Conservation (phyloP, 2,797 vertebrate species). For the Sparidentex hasta region DNA sequence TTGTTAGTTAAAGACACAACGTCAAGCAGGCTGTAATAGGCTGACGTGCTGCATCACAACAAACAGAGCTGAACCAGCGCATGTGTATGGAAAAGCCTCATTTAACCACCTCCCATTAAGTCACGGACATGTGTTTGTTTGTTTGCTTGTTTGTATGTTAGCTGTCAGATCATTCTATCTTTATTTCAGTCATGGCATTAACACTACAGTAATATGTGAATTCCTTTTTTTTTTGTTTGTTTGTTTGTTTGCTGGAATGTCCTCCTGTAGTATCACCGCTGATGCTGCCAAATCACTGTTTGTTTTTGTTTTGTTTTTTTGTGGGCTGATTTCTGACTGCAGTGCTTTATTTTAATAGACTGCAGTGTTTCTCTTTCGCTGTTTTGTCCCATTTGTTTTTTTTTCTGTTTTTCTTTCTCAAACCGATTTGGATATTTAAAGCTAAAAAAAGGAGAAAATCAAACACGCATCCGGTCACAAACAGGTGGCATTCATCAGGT, state of each 20-base stretch:
- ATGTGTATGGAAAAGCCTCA: too few species aligned
- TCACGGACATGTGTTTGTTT: not conserved
- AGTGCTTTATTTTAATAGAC: not conserved
- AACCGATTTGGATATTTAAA: not conserved
- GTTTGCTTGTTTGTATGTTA: not conserved
- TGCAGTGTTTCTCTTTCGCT: not conserved
- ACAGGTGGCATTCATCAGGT: not conserved
- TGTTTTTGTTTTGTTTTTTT: too few species aligned
- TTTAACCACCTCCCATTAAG: not conserved
- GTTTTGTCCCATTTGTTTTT: not conserved
- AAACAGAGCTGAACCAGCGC: too few species aligned
- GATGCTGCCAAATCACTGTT: not conserved
- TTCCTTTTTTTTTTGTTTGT: too few species aligned
- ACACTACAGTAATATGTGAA: too few species aligned
- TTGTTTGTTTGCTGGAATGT: not conserved
- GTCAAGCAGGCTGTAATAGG: too few species aligned
- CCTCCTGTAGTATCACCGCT: not conserved
- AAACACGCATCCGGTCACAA: not conserved
- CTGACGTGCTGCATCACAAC: too few species aligned
- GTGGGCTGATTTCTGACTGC: not conserved
- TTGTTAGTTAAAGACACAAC: too few species aligned
- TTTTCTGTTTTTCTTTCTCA: conserved; percentile 6
- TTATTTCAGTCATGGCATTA: not conserved
- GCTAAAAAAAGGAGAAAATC: not conserved
- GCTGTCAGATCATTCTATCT: not conserved